A percentile compares a stretch with the other conserved stretches of the same genome.
phyloP scores from a whole-genome alignment of 1,140 invertebrate genomes.

The Drosophila pandora region DNA sequence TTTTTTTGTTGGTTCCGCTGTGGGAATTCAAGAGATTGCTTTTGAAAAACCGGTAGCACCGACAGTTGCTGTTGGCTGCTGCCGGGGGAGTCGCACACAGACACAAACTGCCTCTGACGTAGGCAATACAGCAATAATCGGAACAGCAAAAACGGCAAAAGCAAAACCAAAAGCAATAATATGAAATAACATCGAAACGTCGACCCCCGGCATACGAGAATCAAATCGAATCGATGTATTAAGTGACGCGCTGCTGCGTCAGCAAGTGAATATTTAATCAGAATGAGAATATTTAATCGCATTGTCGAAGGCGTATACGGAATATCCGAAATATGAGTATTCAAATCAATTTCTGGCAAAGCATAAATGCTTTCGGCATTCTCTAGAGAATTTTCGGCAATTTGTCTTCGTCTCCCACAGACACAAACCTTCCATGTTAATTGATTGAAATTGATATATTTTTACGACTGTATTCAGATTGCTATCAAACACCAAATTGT shows the following conservation, averaged over 20 bases:
- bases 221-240: constrained; percentile 45
- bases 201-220: constrained; percentile 31
- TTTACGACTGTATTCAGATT: constrained; percentile 26
- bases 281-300: constrained; percentile 68
- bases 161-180: constrained; percentile 30
- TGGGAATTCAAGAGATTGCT: constrained; percentile 59
- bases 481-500: constrained; percentile 8
- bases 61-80: constrained; percentile 30
- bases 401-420: constrained; percentile 21
- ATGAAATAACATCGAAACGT: constrained; percentile 53
- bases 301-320: constrained; percentile 33
- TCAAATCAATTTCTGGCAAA: constrained; percentile 31
- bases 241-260: constrained; percentile 74
- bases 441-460: constrained; percentile 68
- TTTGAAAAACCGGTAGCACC: constrained; percentile 49
- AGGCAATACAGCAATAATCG: constrained; percentile 54
- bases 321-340: constrained; percentile 50
- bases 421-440: constrained; percentile 28
- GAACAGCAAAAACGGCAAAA: constrained; percentile 19
- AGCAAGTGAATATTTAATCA: constrained; percentile 80
- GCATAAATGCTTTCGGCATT: constrained; percentile 1
- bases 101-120: constrained; percentile 63
- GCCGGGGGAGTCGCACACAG: constrained; percentile 23
- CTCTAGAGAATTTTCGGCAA: constrained; percentile 1
- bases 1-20: constrained; percentile 27